Percentiles rank a stretch among this genome's conserved stretches.
Conservation (phyloP, 2,113 vertebrate genomes). For the Harpagus bidentatus region DNA sequence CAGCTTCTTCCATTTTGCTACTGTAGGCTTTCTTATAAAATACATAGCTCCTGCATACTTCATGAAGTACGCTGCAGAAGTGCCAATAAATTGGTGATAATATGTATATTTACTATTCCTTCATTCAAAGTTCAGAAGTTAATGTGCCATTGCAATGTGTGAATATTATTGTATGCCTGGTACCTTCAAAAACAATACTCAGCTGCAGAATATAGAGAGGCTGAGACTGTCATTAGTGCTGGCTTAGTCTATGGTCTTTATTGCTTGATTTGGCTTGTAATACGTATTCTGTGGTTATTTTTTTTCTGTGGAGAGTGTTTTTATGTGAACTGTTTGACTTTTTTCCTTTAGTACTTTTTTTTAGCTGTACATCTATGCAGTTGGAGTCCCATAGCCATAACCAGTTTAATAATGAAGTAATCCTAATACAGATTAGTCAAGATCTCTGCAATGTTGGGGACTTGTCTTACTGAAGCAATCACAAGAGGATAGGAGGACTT, state of each 20-base stretch:
- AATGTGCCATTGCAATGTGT: background rate
- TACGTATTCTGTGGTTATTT: background rate
- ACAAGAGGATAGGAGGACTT: background rate
- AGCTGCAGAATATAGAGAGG: background rate
- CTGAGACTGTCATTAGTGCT: background rate
- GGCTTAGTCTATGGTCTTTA: background rate
- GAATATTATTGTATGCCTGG: background rate
- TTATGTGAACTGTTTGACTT: background rate
- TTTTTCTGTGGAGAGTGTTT: background rate
- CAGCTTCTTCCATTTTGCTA: background rate
- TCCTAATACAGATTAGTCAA: background rate
- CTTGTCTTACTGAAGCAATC: background rate
- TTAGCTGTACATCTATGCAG: background rate
- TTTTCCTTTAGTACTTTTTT: background rate
- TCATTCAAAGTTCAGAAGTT: background rate
- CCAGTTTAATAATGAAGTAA: background rate
- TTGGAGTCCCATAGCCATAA: background rate
- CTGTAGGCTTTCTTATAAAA: background rate
- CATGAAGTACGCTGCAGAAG: background rate
- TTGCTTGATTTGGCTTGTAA: background rate
- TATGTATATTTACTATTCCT: background rate
- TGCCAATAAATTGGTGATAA: background rate
- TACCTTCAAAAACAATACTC: background rate
- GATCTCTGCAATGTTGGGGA: background rate
- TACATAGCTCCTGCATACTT: background rate